These are phyloP conservation scores for Xanthostigma xanthostigma DNA, from an alignment of 2,888 invertebrate genomes.

Conservation along the genomic window DNA sequence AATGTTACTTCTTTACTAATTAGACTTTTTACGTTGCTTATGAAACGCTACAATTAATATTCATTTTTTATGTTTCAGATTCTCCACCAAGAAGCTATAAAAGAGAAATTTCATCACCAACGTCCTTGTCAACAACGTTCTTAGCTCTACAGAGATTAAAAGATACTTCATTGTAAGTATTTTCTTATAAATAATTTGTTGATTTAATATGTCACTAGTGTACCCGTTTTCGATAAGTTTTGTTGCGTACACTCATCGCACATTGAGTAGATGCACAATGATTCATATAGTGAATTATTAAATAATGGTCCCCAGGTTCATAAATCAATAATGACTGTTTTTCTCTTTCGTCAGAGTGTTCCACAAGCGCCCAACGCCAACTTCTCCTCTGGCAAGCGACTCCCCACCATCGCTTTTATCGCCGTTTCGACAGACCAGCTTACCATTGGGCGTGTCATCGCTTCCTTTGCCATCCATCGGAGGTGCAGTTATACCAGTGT, in stretches of 20 bases:
- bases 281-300: no score
- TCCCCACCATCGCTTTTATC: conserved; percentile 6
- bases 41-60: background rate
- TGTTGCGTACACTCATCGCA: no score
- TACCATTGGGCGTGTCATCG: background rate
- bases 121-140: conserved; percentile 29
- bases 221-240: background rate
- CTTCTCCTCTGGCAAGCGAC: conserved; percentile 7
- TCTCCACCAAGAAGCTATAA: background rate
- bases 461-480: background rate
- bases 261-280: no score
- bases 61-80: conserved; percentile 1
- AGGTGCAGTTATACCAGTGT: conserved; percentile 5
- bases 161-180: conserved; percentile 35
- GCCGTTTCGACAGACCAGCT: conserved; percentile 2
- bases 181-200: background rate
- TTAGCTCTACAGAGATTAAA: conserved; percentile 38
- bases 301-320: no score
- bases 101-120: conserved; percentile 16
- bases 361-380: conserved; percentile 25
- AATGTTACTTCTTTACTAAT: no score
- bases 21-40: no score
- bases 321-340: background rate
- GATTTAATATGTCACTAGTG: no score
- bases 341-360: conserved; percentile 24